phyloP scores from a whole-genome alignment of 2,888 invertebrate species.

The Chrysodeixis includens region DNA sequence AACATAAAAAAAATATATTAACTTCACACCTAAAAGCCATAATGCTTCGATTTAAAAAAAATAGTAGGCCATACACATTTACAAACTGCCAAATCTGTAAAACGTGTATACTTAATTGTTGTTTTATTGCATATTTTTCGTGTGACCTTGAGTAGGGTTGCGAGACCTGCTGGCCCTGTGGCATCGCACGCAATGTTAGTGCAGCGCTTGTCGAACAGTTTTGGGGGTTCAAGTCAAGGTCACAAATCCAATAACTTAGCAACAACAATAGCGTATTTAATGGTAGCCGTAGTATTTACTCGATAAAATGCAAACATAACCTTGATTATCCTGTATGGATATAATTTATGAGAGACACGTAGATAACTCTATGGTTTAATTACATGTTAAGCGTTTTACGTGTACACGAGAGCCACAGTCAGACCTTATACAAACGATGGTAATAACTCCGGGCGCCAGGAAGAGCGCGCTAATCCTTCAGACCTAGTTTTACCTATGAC shows the following conservation, averaged over 20 bases:
- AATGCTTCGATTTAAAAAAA: not conserved
- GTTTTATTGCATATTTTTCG: conserved; percentile 17
- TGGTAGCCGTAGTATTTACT: not conserved
- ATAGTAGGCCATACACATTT: not conserved
- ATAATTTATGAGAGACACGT: not conserved
- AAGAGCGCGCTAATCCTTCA: not conserved
- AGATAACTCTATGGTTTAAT: not conserved
- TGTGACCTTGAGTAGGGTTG: conserved; percentile 45
- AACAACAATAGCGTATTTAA: conserved; percentile 1
- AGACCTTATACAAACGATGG: not conserved
- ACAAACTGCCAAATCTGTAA: not conserved
- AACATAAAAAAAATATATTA: not conserved
- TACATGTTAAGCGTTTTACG: not conserved
- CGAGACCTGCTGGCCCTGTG: conserved; percentile 37
- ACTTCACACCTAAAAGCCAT: not conserved
- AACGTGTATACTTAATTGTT: conserved; percentile 32
- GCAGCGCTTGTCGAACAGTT: conserved; percentile 33
- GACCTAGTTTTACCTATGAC: not conserved
- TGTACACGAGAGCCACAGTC: not conserved
- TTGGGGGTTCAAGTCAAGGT: conserved; percentile 42
- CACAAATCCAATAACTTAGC: conserved; percentile 20
- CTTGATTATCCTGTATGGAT: not conserved
- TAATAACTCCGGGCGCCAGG: not conserved
- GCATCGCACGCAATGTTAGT: conserved; percentile 52
- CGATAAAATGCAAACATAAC: not conserved